phyloP scores from a whole-genome alignment of 2,888 invertebrate genomes.

The Caenorhabditis panamensis region DNA sequence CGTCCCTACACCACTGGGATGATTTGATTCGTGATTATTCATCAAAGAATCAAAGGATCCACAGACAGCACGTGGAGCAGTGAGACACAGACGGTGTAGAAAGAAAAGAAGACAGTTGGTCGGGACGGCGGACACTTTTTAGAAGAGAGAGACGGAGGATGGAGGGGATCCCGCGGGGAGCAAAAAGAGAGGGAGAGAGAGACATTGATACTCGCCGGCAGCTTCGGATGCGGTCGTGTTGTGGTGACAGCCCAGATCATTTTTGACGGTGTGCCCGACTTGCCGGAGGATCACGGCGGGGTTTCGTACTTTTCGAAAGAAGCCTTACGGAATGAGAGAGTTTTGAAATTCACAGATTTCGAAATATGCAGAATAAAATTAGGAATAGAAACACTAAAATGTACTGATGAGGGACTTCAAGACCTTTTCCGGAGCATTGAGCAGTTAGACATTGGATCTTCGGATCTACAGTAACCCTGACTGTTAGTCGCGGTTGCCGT shows the following conservation, averaged over 20 bases:
- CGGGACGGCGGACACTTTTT: slow-evolving; percentile 13
- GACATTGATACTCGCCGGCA: neutral
- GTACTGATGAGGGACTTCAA: slow-evolving; percentile 1
- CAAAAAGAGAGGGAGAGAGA: neutral
- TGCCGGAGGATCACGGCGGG: slow-evolving; percentile 12
- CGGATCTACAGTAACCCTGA: too few relatives aligned
- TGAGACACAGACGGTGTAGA: slow-evolving; percentile 36
- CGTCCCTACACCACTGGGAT: neutral
- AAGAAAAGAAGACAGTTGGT: slow-evolving; percentile 30
- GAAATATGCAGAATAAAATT: slow-evolving; percentile 1
- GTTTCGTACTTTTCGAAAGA: slow-evolving; percentile 6
- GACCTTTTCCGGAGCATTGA: neutral
- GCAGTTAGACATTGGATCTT: too few relatives aligned
- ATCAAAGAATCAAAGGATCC: slow-evolving; percentile 19
- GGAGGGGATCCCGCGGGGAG: slow-evolving; percentile 12
- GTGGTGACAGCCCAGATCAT: slow-evolving; percentile 57
- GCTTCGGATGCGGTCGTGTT: slow-evolving; percentile 43
- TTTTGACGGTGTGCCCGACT: slow-evolving; percentile 35
- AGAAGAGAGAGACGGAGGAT: neutral
- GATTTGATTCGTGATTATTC: slow-evolving; percentile 56
- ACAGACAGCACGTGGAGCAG: slow-evolving; percentile 10
- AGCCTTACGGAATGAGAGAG: neutral
- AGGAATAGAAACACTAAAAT: slow-evolving; percentile 2
- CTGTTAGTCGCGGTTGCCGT: too few relatives aligned
- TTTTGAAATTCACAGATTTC: neutral